These are phyloP conservation scores for Halictus rubicundus DNA, from an alignment of 1,140 invertebrate species.

Conservation along the genomic window DNA sequence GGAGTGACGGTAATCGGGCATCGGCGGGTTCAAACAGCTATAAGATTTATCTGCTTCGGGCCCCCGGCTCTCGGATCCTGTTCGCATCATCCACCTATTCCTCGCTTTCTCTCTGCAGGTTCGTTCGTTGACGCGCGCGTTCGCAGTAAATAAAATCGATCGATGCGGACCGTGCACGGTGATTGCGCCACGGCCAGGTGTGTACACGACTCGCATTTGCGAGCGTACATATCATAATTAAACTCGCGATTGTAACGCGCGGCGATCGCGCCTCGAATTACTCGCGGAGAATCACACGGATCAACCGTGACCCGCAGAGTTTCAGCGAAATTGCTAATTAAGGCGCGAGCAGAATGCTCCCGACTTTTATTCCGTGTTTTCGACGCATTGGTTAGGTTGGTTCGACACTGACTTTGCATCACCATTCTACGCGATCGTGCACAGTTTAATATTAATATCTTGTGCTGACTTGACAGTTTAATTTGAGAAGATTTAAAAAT, in stretches of 20 bases:
- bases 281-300: slow-evolving; percentile 23
- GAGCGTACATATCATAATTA: slow-evolving; percentile 64
- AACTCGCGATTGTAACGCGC: slow-evolving; percentile 52
- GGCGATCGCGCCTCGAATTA: slow-evolving; percentile 27
- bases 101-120: too few relatives aligned
- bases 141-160: slow-evolving; percentile 55
- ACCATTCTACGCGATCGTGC: too few relatives aligned
- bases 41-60: slow-evolving; percentile 53
- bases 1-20: slow-evolving; percentile 39
- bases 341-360: neutral
- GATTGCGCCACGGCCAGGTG: slow-evolving; percentile 44
- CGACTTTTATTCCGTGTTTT: neutral
- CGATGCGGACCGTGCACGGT: slow-evolving; percentile 32
- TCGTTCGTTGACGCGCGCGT: neutral
- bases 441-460: too few relatives aligned
- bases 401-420: too few relatives aligned
- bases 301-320: neutral
- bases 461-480: too few relatives aligned
- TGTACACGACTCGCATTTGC: slow-evolving; percentile 27
- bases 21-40: slow-evolving; percentile 22
- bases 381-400: too few relatives aligned
- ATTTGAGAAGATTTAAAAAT: too few relatives aligned
- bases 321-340: slow-evolving; percentile 2
- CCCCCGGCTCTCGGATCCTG: neutral
- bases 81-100: neutral